Evolutionary conservation across 2,113 vertebrate species (phyloP).

Genomic region (Psephotus haematonotus): DNA sequence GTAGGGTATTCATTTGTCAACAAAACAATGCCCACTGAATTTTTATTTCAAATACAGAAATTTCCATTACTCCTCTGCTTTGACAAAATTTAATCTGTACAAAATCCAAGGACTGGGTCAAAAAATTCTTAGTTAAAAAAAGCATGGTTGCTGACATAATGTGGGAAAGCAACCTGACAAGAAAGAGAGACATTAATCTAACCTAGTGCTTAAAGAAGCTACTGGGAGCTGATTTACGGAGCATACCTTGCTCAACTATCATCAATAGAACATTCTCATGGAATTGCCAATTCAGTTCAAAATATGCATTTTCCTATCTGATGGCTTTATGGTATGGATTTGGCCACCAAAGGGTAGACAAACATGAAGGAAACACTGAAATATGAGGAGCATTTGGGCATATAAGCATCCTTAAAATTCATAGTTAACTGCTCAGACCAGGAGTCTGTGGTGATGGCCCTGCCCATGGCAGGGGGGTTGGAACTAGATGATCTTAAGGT

Average conservation of each 20-base stretch:
- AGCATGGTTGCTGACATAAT: background rate
- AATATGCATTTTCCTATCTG: background rate
- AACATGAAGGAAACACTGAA: background rate
- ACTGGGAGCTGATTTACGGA: fast-evolving
- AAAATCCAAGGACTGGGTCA: background rate
- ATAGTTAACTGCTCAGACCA: background rate
- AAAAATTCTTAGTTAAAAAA: background rate
- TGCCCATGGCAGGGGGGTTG: background rate
- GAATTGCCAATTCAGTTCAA: background rate
- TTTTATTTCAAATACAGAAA: background rate
- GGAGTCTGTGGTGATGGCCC: background rate
- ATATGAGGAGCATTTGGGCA: background rate
- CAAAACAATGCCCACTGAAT: background rate
- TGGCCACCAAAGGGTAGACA: background rate
- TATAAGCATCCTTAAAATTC: background rate
- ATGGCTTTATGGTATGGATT: background rate
- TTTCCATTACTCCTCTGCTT: background rate
- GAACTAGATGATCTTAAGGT: background rate
- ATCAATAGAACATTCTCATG: background rate
- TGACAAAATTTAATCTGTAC: background rate
- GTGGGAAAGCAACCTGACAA: background rate
- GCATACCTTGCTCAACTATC: background rate
- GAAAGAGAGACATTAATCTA: background rate
- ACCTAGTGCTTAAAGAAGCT: background rate
- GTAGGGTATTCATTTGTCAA: background rate